Evolutionary conservation across 2,888 invertebrate genomes (phyloP).

Genomic region (Oligia latruncula): DNA sequence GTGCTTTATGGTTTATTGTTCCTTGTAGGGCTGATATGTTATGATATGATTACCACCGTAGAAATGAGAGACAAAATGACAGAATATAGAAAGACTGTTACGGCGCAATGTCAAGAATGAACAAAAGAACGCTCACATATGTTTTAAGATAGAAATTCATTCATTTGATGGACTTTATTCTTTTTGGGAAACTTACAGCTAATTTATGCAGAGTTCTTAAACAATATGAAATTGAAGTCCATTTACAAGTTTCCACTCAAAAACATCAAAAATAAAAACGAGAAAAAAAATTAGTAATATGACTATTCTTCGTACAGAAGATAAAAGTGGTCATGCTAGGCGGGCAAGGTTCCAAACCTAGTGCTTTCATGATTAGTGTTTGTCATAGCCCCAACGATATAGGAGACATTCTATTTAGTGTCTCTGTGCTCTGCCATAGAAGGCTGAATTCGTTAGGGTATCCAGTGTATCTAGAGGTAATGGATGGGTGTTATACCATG

Average conservation of each 20-base stretch:
- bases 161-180: background rate
- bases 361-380: background rate
- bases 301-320: background rate
- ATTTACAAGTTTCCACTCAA: too few relatives aligned
- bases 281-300: background rate
- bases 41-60: background rate
- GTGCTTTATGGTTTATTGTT: background rate
- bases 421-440: background rate
- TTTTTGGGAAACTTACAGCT: too few relatives aligned
- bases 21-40: background rate
- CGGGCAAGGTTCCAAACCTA: background rate
- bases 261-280: too few relatives aligned
- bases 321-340: background rate
- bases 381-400: background rate
- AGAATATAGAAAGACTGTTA: background rate
- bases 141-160: background rate
- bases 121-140: background rate
- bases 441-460: background rate
- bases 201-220: too few relatives aligned
- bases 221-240: too few relatives aligned
- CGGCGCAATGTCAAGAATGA: background rate
- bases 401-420: background rate
- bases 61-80: background rate
- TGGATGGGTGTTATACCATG: constrained; percentile 24
- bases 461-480: constrained; percentile 5